A percentile compares a stretch with the other conserved stretches of the same genome.
Conservation (phyloP, 2,797 vertebrate genomes). For the Pampus argenteus region DNA sequence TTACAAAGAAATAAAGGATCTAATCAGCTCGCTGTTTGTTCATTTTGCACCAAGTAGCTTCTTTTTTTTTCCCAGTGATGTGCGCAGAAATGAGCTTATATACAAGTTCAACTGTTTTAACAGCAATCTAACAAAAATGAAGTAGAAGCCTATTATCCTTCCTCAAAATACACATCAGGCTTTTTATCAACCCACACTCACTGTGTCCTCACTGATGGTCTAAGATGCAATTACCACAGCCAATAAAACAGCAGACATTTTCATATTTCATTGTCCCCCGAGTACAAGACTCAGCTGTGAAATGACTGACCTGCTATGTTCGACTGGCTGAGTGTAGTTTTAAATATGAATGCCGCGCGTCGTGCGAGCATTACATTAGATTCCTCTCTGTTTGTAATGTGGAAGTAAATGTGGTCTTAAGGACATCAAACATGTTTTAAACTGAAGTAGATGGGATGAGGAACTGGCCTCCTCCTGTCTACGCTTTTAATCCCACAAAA, state of each 20-base stretch:
- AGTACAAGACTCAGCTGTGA: conserved; percentile 33
- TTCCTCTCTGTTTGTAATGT: conserved; percentile 47
- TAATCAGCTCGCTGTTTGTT: conserved; percentile 37
- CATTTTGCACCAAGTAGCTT: conserved; percentile 29
- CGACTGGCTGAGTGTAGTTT: conserved; percentile 59
- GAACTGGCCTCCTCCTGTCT: conserved; percentile 23
- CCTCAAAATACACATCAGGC: conserved; percentile 53
- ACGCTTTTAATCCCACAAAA: conserved; percentile 15
- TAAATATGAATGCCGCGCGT: conserved; percentile 68
- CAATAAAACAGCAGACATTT: conserved; percentile 58
- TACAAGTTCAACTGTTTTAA: conserved; percentile 55
- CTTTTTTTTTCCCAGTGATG: conserved; percentile 25
- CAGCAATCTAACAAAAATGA: conserved; percentile 54
- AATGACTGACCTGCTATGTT: conserved; percentile 62
- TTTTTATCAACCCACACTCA: conserved; percentile 43
- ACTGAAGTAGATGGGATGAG: conserved; percentile 9
- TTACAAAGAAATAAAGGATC: conserved; percentile 22
- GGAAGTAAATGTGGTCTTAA: conserved; percentile 41
- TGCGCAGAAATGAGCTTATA: conserved; percentile 34
- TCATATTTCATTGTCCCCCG: conserved; percentile 66
- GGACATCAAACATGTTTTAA: conserved; percentile 48
- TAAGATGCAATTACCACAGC: conserved; percentile 60
- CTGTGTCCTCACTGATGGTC: conserved; percentile 56
- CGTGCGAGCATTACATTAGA: conserved; percentile 46
- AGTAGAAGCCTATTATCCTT: conserved; percentile 58